These are phyloP conservation scores for Sarcophaga bullata DNA, from an alignment of 1,140 invertebrate species.

Conservation along the genomic window DNA sequence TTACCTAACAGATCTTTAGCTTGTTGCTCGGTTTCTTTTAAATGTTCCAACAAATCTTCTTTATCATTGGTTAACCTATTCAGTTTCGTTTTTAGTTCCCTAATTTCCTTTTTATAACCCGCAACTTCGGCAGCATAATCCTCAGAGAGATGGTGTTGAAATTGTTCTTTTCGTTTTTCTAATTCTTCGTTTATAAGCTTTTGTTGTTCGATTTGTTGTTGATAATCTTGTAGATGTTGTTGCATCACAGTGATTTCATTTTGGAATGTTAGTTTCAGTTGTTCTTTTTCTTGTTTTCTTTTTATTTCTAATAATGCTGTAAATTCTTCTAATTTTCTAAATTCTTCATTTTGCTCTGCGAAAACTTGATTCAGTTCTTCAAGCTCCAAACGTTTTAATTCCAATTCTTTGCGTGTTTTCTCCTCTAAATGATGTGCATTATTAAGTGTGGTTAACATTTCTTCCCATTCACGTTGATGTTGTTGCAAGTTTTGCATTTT, in stretches of 20 bases:
- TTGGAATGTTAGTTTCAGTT: conserved; percentile 51
- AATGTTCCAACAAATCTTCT: background rate
- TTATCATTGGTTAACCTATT: background rate
- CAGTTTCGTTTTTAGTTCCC: background rate
- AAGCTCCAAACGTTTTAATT: conserved; percentile 54
- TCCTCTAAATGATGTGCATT: conserved; percentile 53
- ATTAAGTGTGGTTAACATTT: conserved; percentile 51
- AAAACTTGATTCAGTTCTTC: conserved; percentile 58
- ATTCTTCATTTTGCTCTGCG: conserved; percentile 56
- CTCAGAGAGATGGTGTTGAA: conserved; percentile 27
- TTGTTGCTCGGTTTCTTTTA: conserved; percentile 29
- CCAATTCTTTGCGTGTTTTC: conserved; percentile 49
- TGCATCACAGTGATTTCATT: conserved; percentile 43
- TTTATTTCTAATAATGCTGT: conserved; percentile 46
- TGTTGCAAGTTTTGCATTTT: conserved; percentile 56
- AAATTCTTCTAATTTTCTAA: conserved; percentile 53
- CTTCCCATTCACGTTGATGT: conserved; percentile 52
- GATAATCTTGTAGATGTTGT: conserved; percentile 46
- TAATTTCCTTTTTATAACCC: conserved; percentile 34
- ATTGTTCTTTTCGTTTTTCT: conserved; percentile 27
- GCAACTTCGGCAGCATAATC: conserved; percentile 37
- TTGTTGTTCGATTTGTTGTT: conserved; percentile 49
- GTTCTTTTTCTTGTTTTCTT: conserved; percentile 49
- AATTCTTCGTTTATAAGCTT: conserved; percentile 23
- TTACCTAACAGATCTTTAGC: background rate